These are phyloP conservation scores for Drosophila chauvacae DNA, from an alignment of 1,140 invertebrate species.

Conservation along the genomic window DNA sequence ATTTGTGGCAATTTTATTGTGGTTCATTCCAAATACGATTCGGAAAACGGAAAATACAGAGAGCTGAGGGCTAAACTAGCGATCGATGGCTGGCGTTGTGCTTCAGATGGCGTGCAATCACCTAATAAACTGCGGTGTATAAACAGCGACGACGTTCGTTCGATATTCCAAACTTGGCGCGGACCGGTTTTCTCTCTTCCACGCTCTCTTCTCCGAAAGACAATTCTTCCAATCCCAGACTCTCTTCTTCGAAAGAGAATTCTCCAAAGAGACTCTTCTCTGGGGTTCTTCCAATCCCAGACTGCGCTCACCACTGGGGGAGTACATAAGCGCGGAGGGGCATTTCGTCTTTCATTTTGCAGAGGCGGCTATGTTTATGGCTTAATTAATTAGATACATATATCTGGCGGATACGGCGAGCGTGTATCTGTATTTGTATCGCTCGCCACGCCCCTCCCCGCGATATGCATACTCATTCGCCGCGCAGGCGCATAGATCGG, in stretches of 20 bases:
- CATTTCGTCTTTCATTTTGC: slow-evolving; percentile 43
- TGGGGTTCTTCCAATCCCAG: not conserved
- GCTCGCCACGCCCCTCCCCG: slow-evolving; percentile 17
- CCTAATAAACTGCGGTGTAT: slow-evolving; percentile 75
- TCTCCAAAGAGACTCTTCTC: slow-evolving; percentile 1
- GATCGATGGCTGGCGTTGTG: slow-evolving; percentile 81
- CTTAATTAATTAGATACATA: slow-evolving; percentile 63
- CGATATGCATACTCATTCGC: slow-evolving; percentile 67
- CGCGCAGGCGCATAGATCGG: slow-evolving; percentile 65
- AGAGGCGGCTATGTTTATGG: slow-evolving; percentile 49
- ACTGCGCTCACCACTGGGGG: not conserved
- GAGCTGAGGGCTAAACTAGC: slow-evolving; percentile 67
- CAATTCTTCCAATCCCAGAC: slow-evolving; percentile 1
- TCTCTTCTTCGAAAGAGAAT: slow-evolving; percentile 16
- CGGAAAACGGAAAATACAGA: slow-evolving; percentile 34
- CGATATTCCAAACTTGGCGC: slow-evolving; percentile 70
- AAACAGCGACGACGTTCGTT: slow-evolving; percentile 56
- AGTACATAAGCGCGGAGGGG: slow-evolving; percentile 20
- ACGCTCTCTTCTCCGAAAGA: slow-evolving; percentile 13
- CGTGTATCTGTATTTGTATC: slow-evolving; percentile 3
- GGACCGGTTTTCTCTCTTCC: slow-evolving; percentile 57
- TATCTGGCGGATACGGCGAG: slow-evolving; percentile 25
- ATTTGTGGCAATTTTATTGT: slow-evolving; percentile 60
- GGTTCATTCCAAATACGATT: slow-evolving; percentile 57
- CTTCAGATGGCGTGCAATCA: slow-evolving; percentile 82